phyloP scores from a whole-genome alignment of 2,113 vertebrate genomes.

The Prinia subflava region DNA sequence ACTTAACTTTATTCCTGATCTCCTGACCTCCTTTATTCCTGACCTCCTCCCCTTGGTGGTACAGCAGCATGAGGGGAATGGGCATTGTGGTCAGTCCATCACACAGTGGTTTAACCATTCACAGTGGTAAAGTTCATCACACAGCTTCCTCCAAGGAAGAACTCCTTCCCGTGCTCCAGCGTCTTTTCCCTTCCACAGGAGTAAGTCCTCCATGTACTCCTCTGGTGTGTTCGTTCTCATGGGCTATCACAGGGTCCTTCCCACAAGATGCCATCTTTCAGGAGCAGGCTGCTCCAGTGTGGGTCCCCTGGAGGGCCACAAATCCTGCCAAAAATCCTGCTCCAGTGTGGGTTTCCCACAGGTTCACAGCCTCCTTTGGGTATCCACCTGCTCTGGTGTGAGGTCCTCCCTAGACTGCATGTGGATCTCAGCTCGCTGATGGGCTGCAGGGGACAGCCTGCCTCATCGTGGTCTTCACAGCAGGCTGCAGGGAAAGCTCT shows the following conservation, averaged over 20 bases:
- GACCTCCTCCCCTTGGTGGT: rapidly evolving
- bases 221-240: background rate
- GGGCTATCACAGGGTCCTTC: background rate
- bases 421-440: background rate
- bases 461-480: background rate
- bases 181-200: background rate
- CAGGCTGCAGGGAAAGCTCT: background rate
- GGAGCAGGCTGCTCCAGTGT: background rate
- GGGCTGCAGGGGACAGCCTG: background rate
- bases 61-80: background rate
- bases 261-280: background rate
- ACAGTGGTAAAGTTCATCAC: too few relatives aligned
- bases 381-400: background rate
- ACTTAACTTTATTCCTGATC: background rate
- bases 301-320: background rate
- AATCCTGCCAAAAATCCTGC: background rate
- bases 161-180: background rate
- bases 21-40: too few relatives aligned
- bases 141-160: background rate
- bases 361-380: background rate
- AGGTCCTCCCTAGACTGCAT: background rate
- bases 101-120: background rate
- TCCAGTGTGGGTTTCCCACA: background rate
- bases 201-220: background rate
- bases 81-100: background rate